Evolutionary conservation across 2,888 invertebrate genomes (phyloP), one percentile per base, ranked within the genome.

Genomic region (Dasypolia templi): DNA sequence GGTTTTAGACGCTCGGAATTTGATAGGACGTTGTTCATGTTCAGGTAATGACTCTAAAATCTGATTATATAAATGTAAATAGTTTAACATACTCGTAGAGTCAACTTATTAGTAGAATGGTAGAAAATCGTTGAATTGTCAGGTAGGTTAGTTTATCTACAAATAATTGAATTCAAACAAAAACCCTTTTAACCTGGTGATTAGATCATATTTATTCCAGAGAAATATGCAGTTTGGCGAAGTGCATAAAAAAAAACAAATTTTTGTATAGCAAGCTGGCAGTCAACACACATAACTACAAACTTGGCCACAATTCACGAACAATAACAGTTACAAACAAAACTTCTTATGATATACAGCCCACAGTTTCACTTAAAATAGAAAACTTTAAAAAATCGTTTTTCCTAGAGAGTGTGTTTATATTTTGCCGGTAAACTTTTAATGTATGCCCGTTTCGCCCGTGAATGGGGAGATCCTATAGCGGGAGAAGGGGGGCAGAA

Each of bases 341-440:
- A 81, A 83, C 71, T 87, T 81, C 62, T 29, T 61, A 77, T 77
- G 85, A 86, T 87, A 85, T 80, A 86, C 79, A 75, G 56, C 55
- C 59, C 70, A 65, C 74, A 79, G 77, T 87, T 87, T 81, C 77
- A 85, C 85, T 83, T 87, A 85, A 85, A 85, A 86, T 70, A 73
- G 72, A 83, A 85, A 88, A 87, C 70, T 82, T 86, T 72, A 78
- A 77, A 80, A 86, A 78, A 81, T 83, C 68, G 78, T 78, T 81
- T 86, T 86, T 81, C 73, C 72, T 78, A 84, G 79, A 84, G 79
- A 90, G 89, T 91, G 93, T 93, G 91, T 93, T 93, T 91, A 92
- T 93, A 91, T 93, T 93, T 92, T 91, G 90, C 90, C 89, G 93
- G 91, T 88, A 92, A 95, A 95, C 94, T 96, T 95, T 95, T 95